A percentile compares a stretch with the other conserved stretches of the same genome.
These are phyloP conservation scores for Neocloeon triangulifer DNA, from an alignment of 1,140 invertebrate species.

Conservation along the genomic window DNA sequence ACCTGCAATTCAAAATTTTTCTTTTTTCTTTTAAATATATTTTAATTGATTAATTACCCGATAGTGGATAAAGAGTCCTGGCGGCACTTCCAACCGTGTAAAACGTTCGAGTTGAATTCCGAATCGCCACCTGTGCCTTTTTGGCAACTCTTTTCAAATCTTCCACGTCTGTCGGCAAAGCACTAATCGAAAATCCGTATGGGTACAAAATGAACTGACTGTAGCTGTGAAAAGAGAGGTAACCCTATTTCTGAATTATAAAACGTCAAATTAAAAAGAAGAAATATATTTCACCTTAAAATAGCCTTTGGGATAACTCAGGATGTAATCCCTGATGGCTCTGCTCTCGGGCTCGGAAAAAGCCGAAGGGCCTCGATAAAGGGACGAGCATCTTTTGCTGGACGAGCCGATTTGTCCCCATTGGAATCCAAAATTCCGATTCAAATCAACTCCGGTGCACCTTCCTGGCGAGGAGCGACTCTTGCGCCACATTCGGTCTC, in stretches of 20 bases:
- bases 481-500: slow-evolving; percentile 13
- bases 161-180: not conserved
- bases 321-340: slow-evolving; percentile 8
- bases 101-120: no score
- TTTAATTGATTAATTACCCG: no score
- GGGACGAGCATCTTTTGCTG: slow-evolving; percentile 23
- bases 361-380: slow-evolving; percentile 22
- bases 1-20: no score
- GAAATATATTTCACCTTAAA: no score
- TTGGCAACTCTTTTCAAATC: no score
- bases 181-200: not conserved
- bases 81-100: no score
- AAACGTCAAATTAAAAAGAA: no score
- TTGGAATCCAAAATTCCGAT: slow-evolving; percentile 18
- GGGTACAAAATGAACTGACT: slow-evolving; percentile 5
- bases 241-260: slow-evolving; percentile 4
- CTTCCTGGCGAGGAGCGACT: slow-evolving; percentile 10
- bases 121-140: no score
- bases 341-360: slow-evolving; percentile 29
- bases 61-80: no score
- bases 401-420: slow-evolving; percentile 21
- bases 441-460: slow-evolving; percentile 18
- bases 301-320: not conserved
- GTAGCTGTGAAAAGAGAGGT: not conserved
- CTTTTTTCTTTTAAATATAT: no score